A percentile compares a stretch with the other conserved stretches of the same genome.
phyloP scores from a whole-genome alignment of 2,888 invertebrate genomes.

The Phengaris alcon region DNA sequence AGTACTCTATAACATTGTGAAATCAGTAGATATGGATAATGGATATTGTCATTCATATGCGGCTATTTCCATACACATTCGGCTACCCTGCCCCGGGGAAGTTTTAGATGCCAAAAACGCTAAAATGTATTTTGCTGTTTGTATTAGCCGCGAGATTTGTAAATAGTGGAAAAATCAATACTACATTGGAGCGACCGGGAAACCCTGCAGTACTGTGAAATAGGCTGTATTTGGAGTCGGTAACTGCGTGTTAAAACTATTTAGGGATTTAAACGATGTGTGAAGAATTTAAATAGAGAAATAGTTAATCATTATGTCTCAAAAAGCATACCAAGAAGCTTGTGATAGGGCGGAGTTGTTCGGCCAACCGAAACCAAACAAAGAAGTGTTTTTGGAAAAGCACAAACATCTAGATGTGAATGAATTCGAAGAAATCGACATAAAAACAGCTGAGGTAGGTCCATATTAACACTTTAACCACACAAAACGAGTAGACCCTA shows the following conservation, averaged over 20 bases:
- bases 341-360: slow-evolving; percentile 88
- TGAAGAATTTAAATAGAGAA: neutral
- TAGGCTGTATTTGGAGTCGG: neutral
- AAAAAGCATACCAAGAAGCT: slow-evolving; percentile 86
- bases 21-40: no score
- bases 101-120: no score
- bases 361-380: slow-evolving; percentile 83
- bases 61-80: no score
- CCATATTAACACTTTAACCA: neutral
- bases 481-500: no score
- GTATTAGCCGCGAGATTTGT: neutral
- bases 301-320: slow-evolving; percentile 69
- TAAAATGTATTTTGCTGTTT: no score
- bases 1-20: no score
- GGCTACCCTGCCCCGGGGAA: no score
- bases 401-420: slow-evolving; percentile 76
- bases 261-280: neutral
- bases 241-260: neutral
- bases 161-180: neutral
- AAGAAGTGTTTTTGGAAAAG: slow-evolving; percentile 82
- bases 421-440: slow-evolving; percentile 76
- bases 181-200: neutral
- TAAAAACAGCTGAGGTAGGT: slow-evolving; percentile 63
- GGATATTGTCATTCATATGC: no score
- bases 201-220: slow-evolving; percentile 5